A percentile compares a stretch with the other conserved stretches of the same genome.
Evolutionary conservation across 2,113 vertebrate species (phyloP).

Genomic region (Pangasianodon gigas): DNA sequence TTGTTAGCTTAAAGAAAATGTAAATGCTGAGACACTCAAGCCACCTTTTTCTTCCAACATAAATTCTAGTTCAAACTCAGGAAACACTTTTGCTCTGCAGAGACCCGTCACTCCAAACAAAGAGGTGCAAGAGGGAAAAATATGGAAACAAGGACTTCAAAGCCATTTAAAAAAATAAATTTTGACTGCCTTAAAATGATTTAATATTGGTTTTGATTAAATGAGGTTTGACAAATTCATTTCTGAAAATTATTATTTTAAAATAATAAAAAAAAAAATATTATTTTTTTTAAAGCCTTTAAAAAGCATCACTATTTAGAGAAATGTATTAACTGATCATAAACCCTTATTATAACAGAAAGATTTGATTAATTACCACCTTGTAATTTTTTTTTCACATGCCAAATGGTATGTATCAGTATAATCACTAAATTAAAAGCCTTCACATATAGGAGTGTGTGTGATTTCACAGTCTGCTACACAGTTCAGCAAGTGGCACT

Average conservation of each 20-base stretch:
- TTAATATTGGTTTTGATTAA: background rate
- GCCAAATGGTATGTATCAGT: background rate
- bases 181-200: background rate
- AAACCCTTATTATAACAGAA: background rate
- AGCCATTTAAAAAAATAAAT: background rate
- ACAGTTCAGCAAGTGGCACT: background rate
- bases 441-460: background rate
- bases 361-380: background rate
- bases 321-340: background rate
- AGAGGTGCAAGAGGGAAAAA: background rate
- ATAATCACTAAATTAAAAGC: background rate
- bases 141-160: background rate
- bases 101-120: conserved; percentile 5
- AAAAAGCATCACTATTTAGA: background rate
- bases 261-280: too few species aligned
- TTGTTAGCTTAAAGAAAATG: background rate
- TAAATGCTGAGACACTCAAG: background rate
- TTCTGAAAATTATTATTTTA: background rate
- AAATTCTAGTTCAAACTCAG: background rate
- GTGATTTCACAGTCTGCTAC: background rate
- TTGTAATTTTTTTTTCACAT: background rate
- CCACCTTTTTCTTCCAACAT: background rate
- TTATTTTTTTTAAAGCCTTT: too few species aligned
- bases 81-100: background rate
- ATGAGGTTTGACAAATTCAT: background rate